Conservation (phyloP, 2,888 invertebrate genomes). For the Pherbina coryleti region DNA sequence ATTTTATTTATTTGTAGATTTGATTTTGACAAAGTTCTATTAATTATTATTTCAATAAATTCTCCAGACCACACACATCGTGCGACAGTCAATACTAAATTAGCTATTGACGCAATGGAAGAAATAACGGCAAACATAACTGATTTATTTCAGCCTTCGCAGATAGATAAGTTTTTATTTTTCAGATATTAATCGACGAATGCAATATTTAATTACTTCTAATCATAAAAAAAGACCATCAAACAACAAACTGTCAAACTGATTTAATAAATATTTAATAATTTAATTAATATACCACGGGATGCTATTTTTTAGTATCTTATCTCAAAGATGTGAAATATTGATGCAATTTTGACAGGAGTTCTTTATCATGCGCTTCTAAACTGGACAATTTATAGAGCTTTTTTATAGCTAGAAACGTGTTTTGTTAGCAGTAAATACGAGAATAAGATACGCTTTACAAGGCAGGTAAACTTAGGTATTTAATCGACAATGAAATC, state of each 20-base stretch:
- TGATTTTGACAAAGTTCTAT: too few species aligned
- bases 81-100: too few species aligned
- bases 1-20: too few species aligned
- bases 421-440: too few species aligned
- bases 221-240: not conserved
- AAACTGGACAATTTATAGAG: not conserved
- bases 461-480: too few species aligned
- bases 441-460: too few species aligned
- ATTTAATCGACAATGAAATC: not conserved
- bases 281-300: too few species aligned
- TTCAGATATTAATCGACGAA: not conserved
- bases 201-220: not conserved
- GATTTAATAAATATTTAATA: conserved; percentile 17
- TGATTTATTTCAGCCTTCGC: conserved; percentile 4
- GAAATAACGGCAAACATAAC: too few species aligned
- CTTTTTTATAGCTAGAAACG: too few species aligned
- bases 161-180: conserved; percentile 1
- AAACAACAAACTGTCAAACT: not conserved
- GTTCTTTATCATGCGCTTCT: not conserved
- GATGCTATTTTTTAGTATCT: conserved; percentile 57
- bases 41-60: too few species aligned
- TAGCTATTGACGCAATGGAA: too few species aligned
- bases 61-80: too few species aligned
- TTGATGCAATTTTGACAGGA: conserved; percentile 55
- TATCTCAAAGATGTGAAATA: conserved; percentile 63